Conservation (phyloP, 2,113 vertebrate species). For the Macaca mulatta region DNA sequence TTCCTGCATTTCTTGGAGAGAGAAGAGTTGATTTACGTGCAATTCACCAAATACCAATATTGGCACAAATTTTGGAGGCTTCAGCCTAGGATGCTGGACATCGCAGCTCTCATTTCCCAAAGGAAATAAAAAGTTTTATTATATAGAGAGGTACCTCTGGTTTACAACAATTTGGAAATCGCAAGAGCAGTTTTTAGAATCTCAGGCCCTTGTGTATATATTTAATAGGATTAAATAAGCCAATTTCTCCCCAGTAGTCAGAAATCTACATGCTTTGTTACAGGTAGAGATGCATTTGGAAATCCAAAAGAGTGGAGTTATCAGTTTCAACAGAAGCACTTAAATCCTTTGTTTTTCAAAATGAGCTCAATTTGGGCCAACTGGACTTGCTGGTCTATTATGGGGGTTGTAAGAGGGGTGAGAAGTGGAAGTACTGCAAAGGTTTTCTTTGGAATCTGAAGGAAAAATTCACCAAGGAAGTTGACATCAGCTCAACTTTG, state of each 20-base stretch:
- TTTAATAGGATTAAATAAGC: conserved; percentile 41
- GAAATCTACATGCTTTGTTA: neutral
- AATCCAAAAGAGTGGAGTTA: neutral
- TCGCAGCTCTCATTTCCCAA: neutral
- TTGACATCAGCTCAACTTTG: neutral
- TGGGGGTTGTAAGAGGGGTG: accelerated
- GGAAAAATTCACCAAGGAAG: neutral
- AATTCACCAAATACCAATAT: neutral
- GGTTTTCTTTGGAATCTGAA: neutral
- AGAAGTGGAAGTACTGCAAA: neutral
- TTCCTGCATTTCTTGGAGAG: neutral
- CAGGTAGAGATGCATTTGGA: neutral
- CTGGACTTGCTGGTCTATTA: neutral
- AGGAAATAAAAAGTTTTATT: neutral
- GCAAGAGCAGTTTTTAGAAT: neutral
- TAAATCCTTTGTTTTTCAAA: neutral
- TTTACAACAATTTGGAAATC: conserved; percentile 21
- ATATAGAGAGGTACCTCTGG: neutral
- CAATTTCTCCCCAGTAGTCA: neutral
- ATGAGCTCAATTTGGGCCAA: neutral
- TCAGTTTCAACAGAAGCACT: neutral
- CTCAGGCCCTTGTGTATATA: neutral
- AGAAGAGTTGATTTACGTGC: neutral
- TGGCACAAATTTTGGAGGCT: neutral
- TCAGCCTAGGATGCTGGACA: neutral